phyloP scores from a whole-genome alignment of 2,113 vertebrate genomes.

The Cyphomyrus plagiostoma region DNA sequence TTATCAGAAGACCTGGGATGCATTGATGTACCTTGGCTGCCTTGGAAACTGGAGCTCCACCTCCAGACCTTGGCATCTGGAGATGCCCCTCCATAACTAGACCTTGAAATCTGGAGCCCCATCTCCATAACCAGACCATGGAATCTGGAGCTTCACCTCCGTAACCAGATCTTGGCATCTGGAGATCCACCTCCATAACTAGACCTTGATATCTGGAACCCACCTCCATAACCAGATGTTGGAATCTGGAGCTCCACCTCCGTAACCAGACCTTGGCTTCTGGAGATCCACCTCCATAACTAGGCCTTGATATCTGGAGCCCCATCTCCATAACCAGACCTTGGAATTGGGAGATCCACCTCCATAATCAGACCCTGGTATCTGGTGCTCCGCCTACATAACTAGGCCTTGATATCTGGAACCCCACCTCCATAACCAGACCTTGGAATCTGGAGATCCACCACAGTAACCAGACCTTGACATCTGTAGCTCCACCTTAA shows the following conservation, averaged over 20 bases:
- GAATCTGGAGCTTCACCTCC: not conserved
- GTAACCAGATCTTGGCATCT: not conserved
- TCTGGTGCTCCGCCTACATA: not conserved
- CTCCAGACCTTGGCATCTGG: not conserved
- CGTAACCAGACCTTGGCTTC: not conserved
- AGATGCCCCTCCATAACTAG: not conserved
- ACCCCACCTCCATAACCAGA: not conserved
- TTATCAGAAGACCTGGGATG: not conserved
- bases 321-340: not conserved
- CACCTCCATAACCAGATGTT: not conserved
- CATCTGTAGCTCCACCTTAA: not conserved
- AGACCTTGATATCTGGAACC: not conserved
- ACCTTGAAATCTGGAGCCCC: not conserved
- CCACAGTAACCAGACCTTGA: not conserved
- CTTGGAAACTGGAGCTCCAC: not conserved
- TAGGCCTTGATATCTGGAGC: not conserved
- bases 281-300: not conserved
- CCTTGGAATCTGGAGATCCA: not conserved
- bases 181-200: not conserved
- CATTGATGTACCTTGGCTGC: not conserved
- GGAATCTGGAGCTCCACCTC: not conserved
- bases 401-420: not conserved
- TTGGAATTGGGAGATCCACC: not conserved
- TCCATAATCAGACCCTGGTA: not conserved
- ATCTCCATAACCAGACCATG: not conserved